Evolutionary conservation across 2,113 vertebrate genomes (phyloP), one percentile per base, ranked within the genome.

Genomic region (Pedionomus torquatus): DNA sequence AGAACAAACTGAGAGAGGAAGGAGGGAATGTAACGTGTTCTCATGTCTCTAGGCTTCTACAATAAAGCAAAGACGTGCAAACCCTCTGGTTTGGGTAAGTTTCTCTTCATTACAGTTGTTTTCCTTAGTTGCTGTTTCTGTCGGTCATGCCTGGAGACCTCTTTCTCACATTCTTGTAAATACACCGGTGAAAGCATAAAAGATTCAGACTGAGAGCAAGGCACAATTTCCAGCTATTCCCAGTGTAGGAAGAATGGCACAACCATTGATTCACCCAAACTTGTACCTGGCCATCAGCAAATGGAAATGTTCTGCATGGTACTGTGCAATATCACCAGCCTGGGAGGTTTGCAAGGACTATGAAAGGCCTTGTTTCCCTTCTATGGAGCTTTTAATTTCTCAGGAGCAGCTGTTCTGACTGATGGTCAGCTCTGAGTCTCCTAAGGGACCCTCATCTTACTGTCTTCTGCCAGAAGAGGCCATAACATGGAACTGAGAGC

Each of bases 41-140:
- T 77, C 17, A 9, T 8, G 17, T 61, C 58, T 60, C 57, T 51
- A 33, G 61, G 64, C 86, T 72, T 46, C 80, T 78, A 37, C 51
- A 37, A 60, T 81, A 93, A 95, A 97, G 65, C 77, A 41, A 83
- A 82, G 25, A 51, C 9, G 25, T 49, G 44, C 60, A 88, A 58
- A 6, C 39, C 44, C 78, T 83, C 54, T 58, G 37, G 21, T 88
- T 81, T 89, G 75, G 51, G 70, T 81, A 85, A 54, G 60, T 90
- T 97, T 97, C 58, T 97, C 87, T 96, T 98, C 60, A 85, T 91
- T 97, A 71, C 74, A 35, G 16, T 90, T 90, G 44, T 88, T 85
- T 92, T 96, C 80, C 61, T 85, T 69, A 89, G 90, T 80, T 46
- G 83, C 86, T 92, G 52, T 89, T 94, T 95, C 83, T 95, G 86